Conservation (phyloP, 1,140 invertebrate genomes). For the Hormaphis cornu region DNA sequence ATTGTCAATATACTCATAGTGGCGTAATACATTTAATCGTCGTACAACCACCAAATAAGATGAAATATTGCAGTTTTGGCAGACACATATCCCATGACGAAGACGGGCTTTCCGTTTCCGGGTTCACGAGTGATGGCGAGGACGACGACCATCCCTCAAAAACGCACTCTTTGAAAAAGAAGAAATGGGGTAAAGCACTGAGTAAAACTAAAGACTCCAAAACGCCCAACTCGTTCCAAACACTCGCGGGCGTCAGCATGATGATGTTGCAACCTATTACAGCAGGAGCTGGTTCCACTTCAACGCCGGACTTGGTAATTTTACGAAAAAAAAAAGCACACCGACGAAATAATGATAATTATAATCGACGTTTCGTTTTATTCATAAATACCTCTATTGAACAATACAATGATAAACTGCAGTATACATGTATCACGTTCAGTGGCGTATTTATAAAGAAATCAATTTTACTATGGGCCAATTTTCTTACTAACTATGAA, state of each 20-base stretch:
- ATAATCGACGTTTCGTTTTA: too few relatives aligned
- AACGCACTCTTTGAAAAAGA: constrained; percentile 25
- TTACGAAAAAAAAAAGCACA: neutral
- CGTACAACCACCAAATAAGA: too few relatives aligned
- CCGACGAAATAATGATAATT: too few relatives aligned
- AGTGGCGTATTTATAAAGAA: too few relatives aligned
- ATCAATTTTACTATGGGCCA: too few relatives aligned
- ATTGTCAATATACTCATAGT: too few relatives aligned
- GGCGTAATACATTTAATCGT: too few relatives aligned
- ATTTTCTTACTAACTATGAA: too few relatives aligned
- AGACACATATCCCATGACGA: constrained; percentile 28
- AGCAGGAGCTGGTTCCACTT: constrained; percentile 20
- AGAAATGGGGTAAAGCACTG: constrained; percentile 30
- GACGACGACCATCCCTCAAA: neutral
- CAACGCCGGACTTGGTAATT: constrained; percentile 26
- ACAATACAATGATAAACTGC: too few relatives aligned
- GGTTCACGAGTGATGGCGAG: constrained; percentile 16
- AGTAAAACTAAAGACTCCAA: constrained; percentile 32
- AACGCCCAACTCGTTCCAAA: constrained; percentile 28
- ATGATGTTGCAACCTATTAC: constrained; percentile 33
- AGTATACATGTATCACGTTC: too few relatives aligned
- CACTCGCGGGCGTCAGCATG: constrained; percentile 32
- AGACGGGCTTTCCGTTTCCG: constrained; percentile 15
- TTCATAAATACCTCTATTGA: too few relatives aligned
- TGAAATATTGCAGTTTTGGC: constrained; percentile 27